Evolutionary conservation across 2,113 vertebrate genomes (phyloP).

Genomic region (Brachyhypopomus occidentalis): DNA sequence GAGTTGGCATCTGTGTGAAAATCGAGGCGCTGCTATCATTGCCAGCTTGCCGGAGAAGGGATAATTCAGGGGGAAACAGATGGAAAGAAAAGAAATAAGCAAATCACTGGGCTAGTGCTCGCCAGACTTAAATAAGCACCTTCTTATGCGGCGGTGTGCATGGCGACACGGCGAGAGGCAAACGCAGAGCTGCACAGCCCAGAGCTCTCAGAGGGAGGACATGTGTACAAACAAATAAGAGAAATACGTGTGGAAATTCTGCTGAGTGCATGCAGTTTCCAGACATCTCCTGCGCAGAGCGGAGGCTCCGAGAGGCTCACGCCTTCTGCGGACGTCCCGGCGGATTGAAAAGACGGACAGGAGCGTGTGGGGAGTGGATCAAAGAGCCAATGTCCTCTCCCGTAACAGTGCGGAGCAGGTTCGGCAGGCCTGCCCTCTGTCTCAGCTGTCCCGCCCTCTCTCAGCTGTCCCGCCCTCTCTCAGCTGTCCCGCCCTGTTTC

Average conservation of each 20-base stretch:
- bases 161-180: conserved; percentile 7
- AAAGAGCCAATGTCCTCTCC: no score
- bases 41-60: conserved; percentile 20
- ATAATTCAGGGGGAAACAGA: conserved; percentile 46
- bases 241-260: conserved; percentile 23
- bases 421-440: no score
- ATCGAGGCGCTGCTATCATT: conserved; percentile 18
- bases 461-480: no score
- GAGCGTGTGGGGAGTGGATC: no score
- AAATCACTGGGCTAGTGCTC: background rate
- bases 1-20: conserved; percentile 24
- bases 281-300: background rate
- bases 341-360: no score
- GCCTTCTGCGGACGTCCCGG: no score
- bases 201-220: background rate
- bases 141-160: background rate
- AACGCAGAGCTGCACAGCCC: background rate
- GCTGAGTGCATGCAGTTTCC: conserved; percentile 10
- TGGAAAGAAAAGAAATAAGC: background rate
- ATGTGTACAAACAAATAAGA: background rate
- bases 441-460: no score
- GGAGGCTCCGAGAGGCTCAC: background rate
- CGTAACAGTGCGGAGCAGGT: no score
- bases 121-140: conserved; percentile 26
- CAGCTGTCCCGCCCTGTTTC: no score